Evolutionary conservation across 2,888 invertebrate species (phyloP).

Genomic region (Hipparchia semele): DNA sequence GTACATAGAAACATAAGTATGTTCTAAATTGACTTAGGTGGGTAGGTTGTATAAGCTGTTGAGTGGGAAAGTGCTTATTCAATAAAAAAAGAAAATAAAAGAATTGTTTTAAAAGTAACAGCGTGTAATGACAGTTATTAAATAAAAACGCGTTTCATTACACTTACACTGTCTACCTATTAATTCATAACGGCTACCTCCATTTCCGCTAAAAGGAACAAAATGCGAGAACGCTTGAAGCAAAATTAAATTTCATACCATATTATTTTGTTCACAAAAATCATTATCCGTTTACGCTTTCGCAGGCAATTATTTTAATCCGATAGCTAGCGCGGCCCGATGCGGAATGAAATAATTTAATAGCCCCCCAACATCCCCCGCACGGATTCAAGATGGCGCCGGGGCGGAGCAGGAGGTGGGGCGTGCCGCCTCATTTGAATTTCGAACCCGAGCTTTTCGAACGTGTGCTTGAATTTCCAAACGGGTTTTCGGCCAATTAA

Average conservation of each 20-base stretch:
- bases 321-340: conserved; percentile 78
- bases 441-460: conserved; percentile 78
- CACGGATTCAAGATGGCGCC: conserved; percentile 78
- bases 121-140: conserved; percentile 17
- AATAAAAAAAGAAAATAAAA: background rate
- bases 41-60: background rate
- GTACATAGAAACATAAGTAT: no score
- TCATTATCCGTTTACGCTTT: conserved; percentile 81
- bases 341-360: conserved; percentile 83
- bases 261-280: conserved; percentile 78
- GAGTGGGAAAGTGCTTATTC: background rate
- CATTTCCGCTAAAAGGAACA: conserved; percentile 26
- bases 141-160: conserved; percentile 23
- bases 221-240: conserved; percentile 42
- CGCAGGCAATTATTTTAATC: conserved; percentile 82
- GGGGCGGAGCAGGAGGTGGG: conserved; percentile 78
- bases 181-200: conserved; percentile 24
- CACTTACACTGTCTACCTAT: conserved; percentile 22
- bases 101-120: conserved; percentile 13
- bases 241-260: conserved; percentile 69
- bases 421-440: conserved; percentile 82
- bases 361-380: conserved; percentile 68
- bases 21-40: no score
- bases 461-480: conserved; percentile 73
- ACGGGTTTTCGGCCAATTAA: conserved; percentile 81